These are phyloP conservation scores for Apocheima hispidaria DNA, from an alignment of 2,888 invertebrate species.

Conservation along the genomic window DNA sequence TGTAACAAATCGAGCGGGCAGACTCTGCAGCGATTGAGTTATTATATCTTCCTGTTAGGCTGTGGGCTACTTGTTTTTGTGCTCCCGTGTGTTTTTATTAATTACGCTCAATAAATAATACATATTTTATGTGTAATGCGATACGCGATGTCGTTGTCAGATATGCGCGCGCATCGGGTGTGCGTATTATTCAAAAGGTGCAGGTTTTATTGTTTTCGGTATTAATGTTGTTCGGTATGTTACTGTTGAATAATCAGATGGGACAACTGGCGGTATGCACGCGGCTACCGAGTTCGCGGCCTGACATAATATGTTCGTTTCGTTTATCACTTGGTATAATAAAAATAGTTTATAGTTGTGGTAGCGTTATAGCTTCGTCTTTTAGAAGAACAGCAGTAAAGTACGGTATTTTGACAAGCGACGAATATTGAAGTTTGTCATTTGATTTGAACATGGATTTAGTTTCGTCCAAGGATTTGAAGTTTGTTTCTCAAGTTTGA, in stretches of 20 bases:
- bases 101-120: slow-evolving; percentile 85
- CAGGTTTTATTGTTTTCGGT: slow-evolving; percentile 79
- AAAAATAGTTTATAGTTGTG: not conserved
- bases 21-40: slow-evolving; percentile 83
- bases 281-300: slow-evolving; percentile 58
- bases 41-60: slow-evolving; percentile 83
- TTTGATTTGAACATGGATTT: too few relatives aligned
- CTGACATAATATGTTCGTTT: slow-evolving; percentile 56
- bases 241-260: slow-evolving; percentile 53
- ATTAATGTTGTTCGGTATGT: slow-evolving; percentile 65
- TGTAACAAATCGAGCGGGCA: slow-evolving; percentile 80
- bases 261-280: slow-evolving; percentile 47
- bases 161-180: slow-evolving; percentile 69
- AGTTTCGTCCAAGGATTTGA: too few relatives aligned
- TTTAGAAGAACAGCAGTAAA: not conserved
- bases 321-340: slow-evolving; percentile 22
- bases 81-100: slow-evolving; percentile 84
- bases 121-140: slow-evolving; percentile 85
- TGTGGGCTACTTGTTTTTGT: slow-evolving; percentile 82
- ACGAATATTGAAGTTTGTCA: too few relatives aligned
- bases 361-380: not conserved
- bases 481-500: too few relatives aligned
- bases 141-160: slow-evolving; percentile 75
- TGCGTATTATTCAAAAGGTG: slow-evolving; percentile 77
- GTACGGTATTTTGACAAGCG: not conserved